A percentile compares a stretch with the other conserved stretches of the same genome.
Conservation (phyloP, 2,888 invertebrate species). For the Pachycephus smyrnensis region DNA sequence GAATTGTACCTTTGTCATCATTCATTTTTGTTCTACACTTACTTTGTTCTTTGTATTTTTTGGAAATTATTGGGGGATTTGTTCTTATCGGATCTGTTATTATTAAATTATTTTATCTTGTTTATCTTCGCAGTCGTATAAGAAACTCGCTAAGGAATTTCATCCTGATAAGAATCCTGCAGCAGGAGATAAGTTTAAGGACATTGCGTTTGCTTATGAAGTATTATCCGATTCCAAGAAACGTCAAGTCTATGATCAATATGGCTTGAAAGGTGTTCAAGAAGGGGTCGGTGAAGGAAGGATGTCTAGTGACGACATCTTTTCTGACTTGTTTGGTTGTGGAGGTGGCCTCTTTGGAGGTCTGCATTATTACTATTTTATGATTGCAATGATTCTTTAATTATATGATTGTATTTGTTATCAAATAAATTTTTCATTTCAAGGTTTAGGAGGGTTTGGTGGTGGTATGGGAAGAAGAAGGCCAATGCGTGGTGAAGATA, state of each 20-base stretch:
- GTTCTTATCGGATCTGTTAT: slow-evolving; percentile 2
- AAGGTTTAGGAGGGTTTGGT: slow-evolving; percentile 54
- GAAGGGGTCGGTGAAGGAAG: slow-evolving; percentile 75
- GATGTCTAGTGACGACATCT: slow-evolving; percentile 75
- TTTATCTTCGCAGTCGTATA: slow-evolving; percentile 79
- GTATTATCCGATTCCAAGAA: slow-evolving; percentile 91
- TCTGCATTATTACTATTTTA: not conserved
- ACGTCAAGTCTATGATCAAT: slow-evolving; percentile 85
- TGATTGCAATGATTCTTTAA: not conserved
- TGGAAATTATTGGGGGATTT: not conserved
- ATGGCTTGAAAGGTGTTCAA: slow-evolving; percentile 89
- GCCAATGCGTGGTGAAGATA: slow-evolving; percentile 82
- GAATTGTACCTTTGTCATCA: not conserved
- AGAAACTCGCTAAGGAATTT: slow-evolving; percentile 92
- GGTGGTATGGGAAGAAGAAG: slow-evolving; percentile 70
- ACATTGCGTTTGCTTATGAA: slow-evolving; percentile 96
- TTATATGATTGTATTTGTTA: too few relatives aligned
- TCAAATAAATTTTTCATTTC: too few relatives aligned
- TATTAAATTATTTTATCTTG: slow-evolving; percentile 9
- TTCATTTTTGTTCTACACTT: not conserved
- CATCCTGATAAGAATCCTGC: slow-evolving; percentile 93
- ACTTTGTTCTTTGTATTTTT: not conserved
- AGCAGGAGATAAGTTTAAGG: slow-evolving; percentile 94
- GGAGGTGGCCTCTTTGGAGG: slow-evolving; percentile 71
- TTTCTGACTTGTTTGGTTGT: slow-evolving; percentile 77